These are phyloP conservation scores for Lithophane socia DNA, from an alignment of 2,888 invertebrate species.

Conservation along the genomic window DNA sequence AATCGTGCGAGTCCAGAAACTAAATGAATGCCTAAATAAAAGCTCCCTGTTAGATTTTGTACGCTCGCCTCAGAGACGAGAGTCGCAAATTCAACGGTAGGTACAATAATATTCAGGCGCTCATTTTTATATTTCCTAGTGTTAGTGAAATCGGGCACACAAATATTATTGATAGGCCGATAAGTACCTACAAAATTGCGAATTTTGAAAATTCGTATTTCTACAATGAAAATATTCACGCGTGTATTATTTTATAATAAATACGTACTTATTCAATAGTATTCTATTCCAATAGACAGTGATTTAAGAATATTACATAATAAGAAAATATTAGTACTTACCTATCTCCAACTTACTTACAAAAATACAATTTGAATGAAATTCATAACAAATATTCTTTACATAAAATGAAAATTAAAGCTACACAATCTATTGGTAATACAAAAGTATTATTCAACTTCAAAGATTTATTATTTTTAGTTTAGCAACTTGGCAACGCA, in stretches of 20 bases:
- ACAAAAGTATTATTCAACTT: conserved; percentile 1
- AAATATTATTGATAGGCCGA: not conserved
- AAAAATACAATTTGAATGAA: conserved; percentile 48
- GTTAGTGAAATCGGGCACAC: too few relatives aligned
- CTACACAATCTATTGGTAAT: conserved; percentile 12
- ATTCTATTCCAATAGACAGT: conserved; percentile 19
- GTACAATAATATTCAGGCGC: too few relatives aligned
- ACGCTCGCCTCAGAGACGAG: too few relatives aligned
- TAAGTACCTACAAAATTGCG: not conserved
- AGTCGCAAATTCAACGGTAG: too few relatives aligned
- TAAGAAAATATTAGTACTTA: conserved; percentile 45
- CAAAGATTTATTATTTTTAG: conserved; percentile 4
- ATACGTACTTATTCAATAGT: not conserved
- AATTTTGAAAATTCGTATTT: conserved; percentile 9
- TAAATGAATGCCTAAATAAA: too few relatives aligned
- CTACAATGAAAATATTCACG: not conserved
- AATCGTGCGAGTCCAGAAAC: too few relatives aligned
- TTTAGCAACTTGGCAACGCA: conserved; percentile 45
- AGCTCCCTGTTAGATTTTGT: too few relatives aligned
- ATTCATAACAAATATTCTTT: conserved; percentile 12
- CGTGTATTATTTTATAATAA: conserved; percentile 24
- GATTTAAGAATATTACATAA: conserved; percentile 14
- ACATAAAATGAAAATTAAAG: conserved; percentile 34
- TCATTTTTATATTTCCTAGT: too few relatives aligned
- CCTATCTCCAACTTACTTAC: conserved; percentile 14